phyloP scores from a whole-genome alignment of 1,140 invertebrate species.

The Solenopsis fugax region DNA sequence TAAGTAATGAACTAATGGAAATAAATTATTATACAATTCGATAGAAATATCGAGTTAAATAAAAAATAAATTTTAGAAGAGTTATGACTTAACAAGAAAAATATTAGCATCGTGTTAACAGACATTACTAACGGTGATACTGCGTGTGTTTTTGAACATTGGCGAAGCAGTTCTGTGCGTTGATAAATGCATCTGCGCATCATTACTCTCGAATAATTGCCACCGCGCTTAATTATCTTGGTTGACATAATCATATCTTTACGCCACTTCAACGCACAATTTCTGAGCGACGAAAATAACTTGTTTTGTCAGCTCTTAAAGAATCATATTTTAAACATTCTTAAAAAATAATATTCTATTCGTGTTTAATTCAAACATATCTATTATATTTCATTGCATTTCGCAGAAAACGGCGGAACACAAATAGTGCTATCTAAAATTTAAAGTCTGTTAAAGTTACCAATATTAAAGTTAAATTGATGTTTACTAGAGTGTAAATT shows the following conservation, averaged over 20 bases:
- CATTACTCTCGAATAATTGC: conserved; percentile 36
- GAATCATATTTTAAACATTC: not conserved
- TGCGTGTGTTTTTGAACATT: not conserved
- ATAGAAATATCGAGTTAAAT: not conserved
- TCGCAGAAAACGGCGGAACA: not conserved
- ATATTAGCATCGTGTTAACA: not conserved
- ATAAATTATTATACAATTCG: not conserved
- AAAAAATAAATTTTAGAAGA: not conserved
- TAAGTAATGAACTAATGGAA: not conserved
- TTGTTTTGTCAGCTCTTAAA: not conserved
- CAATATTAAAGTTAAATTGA: conserved; percentile 20
- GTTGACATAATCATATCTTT: conserved; percentile 33
- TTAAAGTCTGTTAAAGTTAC: conserved; percentile 30
- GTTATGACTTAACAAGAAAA: not conserved
- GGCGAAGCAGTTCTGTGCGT: not conserved
- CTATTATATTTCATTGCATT: not conserved
- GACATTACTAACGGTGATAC: not conserved
- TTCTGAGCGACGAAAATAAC: not conserved
- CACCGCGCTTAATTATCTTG: conserved; percentile 23
- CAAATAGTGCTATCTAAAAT: not conserved
- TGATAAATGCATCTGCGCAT: conserved; percentile 27
- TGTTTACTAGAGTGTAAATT: conserved; percentile 18
- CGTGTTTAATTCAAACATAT: conserved; percentile 8
- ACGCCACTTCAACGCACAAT: conserved; percentile 5
- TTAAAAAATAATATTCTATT: not conserved